Evolutionary conservation across 2,888 invertebrate species (phyloP).

Genomic region (Athalia rosae): DNA sequence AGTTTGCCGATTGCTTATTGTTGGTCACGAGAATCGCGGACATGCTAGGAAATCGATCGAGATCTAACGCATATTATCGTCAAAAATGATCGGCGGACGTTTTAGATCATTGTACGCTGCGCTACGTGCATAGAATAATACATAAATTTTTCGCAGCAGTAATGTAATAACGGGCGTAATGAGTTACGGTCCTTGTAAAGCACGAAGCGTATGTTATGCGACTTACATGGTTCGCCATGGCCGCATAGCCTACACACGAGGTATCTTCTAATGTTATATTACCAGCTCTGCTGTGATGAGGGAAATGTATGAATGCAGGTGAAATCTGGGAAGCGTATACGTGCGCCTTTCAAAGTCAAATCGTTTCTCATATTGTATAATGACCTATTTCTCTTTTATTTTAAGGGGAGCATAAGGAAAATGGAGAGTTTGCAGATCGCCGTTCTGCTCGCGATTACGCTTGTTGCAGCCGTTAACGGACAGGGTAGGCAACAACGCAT

Average conservation of each 20-base stretch:
- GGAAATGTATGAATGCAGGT: constrained; percentile 3
- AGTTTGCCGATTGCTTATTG: too few species aligned
- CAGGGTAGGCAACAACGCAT: constrained; percentile 49
- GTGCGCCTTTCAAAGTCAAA: background rate
- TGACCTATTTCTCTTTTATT: background rate
- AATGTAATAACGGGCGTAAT: constrained; percentile 2
- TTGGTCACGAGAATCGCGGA: too few species aligned
- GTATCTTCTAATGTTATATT: background rate
- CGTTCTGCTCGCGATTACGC: constrained; percentile 58
- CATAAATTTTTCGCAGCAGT: background rate
- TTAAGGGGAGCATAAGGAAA: constrained; percentile 28
- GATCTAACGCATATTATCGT: too few species aligned
- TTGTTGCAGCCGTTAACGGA: constrained; percentile 48
- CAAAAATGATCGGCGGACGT: too few species aligned
- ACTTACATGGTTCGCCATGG: constrained; percentile 24
- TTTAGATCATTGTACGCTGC: background rate
- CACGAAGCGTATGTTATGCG: background rate
- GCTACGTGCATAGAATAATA: background rate
- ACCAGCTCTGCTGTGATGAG: constrained; percentile 4
- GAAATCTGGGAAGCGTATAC: background rate
- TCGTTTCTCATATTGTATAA: background rate
- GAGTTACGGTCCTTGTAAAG: constrained; percentile 2
- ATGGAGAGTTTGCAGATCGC: constrained; percentile 58
- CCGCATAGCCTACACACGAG: background rate
- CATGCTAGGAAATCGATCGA: too few species aligned